Base-by-base conservation (phyloP, 2,113 vertebrate species). In the Lathamus discolor region DNA sequence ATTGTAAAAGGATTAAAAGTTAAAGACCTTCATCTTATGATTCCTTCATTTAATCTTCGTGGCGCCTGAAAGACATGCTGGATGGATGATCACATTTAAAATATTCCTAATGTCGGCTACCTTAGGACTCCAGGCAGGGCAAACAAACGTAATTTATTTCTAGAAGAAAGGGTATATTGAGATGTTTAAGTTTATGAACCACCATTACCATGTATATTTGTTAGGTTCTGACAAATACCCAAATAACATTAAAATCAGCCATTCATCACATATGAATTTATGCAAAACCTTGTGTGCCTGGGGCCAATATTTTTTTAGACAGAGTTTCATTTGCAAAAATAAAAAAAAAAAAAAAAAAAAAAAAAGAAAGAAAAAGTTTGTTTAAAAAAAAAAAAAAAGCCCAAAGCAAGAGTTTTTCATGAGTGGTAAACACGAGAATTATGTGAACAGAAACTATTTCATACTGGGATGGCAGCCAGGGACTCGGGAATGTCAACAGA, bases 1-100 rank as follows among this genome's bases (percentile, higher is more conserved):
- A 99, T 99, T 99, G 98, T 98, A 98, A 99, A 98, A 98, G 98
- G 98, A 99, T 99, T 99, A 99, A 98, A 98, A 98, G 98, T 99
- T 98, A 98, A 99, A 98, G 98, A 98, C 98, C 98, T 98, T 98
- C 98, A 98, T 98, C 98, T 99, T 99, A 98, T 98, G 98, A 99
- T 98, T 98, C 98, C 98, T 99, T 98, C 98, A 98, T 99, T 98
- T 99, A 99, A 99, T 99, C 99, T 99, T 98, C 97, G 97, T 98
- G 99, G 98, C 98, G 98, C 99, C 98, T 98, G 98, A 98, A 98
- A 98, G 98, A 98, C 98, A 98, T 98, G 97, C 98, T 98, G 98
- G 98, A 98, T 98, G 98, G 98, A 98, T 98, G 98, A 98, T 98
- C 98, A 98, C 98, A 98, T 98, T 98, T 98, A 98, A 98, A 98